Evolutionary conservation across 2,797 vertebrate genomes (phyloP).

Genomic region (Zonotrichia albicollis): DNA sequence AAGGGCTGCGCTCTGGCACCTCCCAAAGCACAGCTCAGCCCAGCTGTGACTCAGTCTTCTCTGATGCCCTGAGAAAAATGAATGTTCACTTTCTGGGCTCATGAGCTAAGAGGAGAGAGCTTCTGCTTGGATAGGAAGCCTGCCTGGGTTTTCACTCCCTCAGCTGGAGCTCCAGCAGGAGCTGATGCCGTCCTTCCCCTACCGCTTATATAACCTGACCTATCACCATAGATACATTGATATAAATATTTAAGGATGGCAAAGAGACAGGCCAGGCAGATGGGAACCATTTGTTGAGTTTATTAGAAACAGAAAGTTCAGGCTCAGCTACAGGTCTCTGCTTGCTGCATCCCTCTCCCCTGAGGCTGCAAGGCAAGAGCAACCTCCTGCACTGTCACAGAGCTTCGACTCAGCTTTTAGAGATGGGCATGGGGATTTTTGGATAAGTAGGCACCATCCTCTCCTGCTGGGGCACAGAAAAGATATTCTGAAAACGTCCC

Average conservation of each 20-base stretch:
- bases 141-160: not conserved
- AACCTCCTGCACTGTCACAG: accelerated
- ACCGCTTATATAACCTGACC: conserved; percentile 10
- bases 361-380: not conserved
- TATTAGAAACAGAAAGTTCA: conserved; percentile 49
- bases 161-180: not conserved
- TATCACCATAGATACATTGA: conserved; percentile 28
- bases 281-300: conserved; percentile 21
- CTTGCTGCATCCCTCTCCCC: not conserved
- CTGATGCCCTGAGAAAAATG: not conserved
- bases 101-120: not conserved
- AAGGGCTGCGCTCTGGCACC: not conserved
- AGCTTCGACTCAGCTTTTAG: not conserved
- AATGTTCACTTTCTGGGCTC: not conserved
- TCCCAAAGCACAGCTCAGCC: not conserved
- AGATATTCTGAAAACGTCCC: not conserved
- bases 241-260: conserved; percentile 64
- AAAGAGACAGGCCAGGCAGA: not conserved
- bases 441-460: not conserved
- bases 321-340: not conserved
- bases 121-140: not conserved
- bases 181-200: not conserved
- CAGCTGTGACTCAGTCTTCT: not conserved
- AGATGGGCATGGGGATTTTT: not conserved
- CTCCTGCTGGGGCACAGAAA: not conserved